Percentiles rank a stretch among this genome's conserved stretches.
Evolutionary conservation across 1,140 invertebrate species (phyloP).

Genomic region (Tetramorium alpestre): DNA sequence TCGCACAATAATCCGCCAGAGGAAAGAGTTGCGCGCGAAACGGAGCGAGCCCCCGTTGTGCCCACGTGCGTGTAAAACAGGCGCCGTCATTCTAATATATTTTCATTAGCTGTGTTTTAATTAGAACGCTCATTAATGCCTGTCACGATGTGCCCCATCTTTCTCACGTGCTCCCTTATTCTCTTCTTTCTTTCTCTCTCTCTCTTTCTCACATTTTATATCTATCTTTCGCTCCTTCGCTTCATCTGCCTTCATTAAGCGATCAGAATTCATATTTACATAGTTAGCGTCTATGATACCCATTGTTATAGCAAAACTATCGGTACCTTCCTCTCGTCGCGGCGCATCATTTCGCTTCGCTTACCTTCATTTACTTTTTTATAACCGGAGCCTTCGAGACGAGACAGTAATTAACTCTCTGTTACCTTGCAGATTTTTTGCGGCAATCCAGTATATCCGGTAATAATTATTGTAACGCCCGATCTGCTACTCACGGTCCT

Average conservation of each 20-base stretch:
- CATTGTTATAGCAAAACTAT: conserved; percentile 31
- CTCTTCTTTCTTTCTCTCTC: neutral
- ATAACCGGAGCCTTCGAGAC: conserved; percentile 28
- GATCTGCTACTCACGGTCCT: conserved; percentile 40
- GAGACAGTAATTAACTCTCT: conserved; percentile 71
- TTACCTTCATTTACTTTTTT: conserved; percentile 62
- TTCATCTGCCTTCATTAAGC: neutral
- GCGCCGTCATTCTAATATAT: conserved; percentile 79
- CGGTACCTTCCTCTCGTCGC: neutral
- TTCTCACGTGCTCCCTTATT: conserved; percentile 9
- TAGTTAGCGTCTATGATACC: conserved; percentile 44
- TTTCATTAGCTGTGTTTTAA: conserved; percentile 81
- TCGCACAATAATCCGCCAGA: conserved; percentile 21
- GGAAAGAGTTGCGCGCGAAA: conserved; percentile 15
- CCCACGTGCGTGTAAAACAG: conserved; percentile 74
- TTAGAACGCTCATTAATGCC: conserved; percentile 80
- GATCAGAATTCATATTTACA: conserved; percentile 72
- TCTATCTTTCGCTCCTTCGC: neutral
- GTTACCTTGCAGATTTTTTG: conserved; percentile 57
- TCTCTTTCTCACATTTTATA: neutral
- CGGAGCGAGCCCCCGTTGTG: conserved; percentile 23
- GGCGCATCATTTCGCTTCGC: conserved; percentile 28
- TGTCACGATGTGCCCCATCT: conserved; percentile 63
- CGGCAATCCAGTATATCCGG: conserved; percentile 47
- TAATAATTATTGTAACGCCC: conserved; percentile 63